Percentiles rank a stretch among this genome's conserved stretches.
phyloP scores from a whole-genome alignment of 92 coral and sea anemone species.

The Chrysogorgia sp. region DNA sequence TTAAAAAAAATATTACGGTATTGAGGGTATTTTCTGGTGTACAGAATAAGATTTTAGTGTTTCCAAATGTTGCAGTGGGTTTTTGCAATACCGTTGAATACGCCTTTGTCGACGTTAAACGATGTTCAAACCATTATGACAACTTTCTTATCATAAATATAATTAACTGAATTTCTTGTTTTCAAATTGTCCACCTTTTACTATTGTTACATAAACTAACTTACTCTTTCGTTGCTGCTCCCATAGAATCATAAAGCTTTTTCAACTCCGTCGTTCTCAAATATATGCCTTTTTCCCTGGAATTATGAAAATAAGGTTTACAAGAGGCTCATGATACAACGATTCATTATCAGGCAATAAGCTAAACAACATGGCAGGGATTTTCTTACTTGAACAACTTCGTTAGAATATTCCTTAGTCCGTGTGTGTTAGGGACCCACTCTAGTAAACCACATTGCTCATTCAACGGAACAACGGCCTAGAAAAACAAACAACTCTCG shows the following conservation, averaged over 20 bases:
- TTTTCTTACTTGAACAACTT: slow-evolving; percentile 81
- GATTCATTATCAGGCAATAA: neutral
- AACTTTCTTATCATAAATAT: too few species aligned
- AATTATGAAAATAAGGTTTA: neutral
- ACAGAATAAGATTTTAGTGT: too few species aligned
- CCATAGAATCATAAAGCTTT: slow-evolving; percentile 62
- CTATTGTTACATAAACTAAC: too few species aligned
- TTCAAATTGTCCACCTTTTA: too few species aligned
- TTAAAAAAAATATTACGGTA: too few species aligned
- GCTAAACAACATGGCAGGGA: neutral
- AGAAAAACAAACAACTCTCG: neutral
- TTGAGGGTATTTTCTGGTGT: too few species aligned
- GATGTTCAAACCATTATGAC: too few species aligned
- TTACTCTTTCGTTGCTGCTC: slow-evolving; percentile 79
- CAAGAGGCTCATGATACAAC: neutral
- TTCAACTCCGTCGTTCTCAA: slow-evolving; percentile 74
- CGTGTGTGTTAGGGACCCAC: slow-evolving; percentile 93
- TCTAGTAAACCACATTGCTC: slow-evolving; percentile 95
- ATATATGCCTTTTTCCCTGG: slow-evolving; percentile 83
- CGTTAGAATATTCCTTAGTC: slow-evolving; percentile 79
- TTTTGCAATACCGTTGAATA: too few species aligned
- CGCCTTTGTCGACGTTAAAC: too few species aligned
- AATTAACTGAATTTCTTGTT: too few species aligned
- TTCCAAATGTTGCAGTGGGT: too few species aligned
- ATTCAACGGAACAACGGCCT: slow-evolving; percentile 95